phyloP scores from a whole-genome alignment of 2,797 vertebrate species.

The Myoxocephalus aenaeus region DNA sequence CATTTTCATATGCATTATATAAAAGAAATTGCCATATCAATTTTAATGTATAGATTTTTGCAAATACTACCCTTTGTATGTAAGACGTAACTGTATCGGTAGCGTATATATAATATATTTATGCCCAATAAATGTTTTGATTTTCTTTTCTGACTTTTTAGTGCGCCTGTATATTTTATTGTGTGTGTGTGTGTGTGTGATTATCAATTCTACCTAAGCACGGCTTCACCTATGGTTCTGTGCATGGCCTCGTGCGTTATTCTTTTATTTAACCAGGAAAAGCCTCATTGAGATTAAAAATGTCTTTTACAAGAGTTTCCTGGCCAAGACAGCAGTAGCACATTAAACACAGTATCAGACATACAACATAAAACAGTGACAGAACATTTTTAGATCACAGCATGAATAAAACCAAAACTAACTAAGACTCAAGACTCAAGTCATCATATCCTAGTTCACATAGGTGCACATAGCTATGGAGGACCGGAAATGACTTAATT shows the following conservation, averaged over 20 bases:
- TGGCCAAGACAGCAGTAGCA: too few relatives aligned
- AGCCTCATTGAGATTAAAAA: too few relatives aligned
- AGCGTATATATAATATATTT: conserved; percentile 99
- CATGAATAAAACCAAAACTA: too few relatives aligned
- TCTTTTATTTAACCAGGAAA: too few relatives aligned
- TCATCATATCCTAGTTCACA: too few relatives aligned
- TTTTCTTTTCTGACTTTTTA: conserved; percentile 89
- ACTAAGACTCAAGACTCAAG: too few relatives aligned
- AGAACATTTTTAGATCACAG: too few relatives aligned
- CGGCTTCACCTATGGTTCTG: background rate
- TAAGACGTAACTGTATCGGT: conserved; percentile 99
- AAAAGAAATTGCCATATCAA: conserved; percentile 99
- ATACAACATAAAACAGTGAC: too few relatives aligned
- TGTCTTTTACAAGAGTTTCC: too few relatives aligned
- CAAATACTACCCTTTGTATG: conserved; percentile 99
- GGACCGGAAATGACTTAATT: too few relatives aligned
- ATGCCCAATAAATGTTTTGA: conserved; percentile 99
- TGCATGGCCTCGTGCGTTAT: background rate
- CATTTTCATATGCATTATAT: conserved; percentile 99
- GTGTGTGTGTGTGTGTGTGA: conserved; percentile 49
- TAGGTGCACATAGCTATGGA: too few relatives aligned
- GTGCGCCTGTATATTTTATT: conserved; percentile 56
- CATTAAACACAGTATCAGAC: too few relatives aligned
- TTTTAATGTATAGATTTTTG: conserved; percentile 99
- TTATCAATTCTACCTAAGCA: background rate